Evolutionary conservation across 2,113 vertebrate genomes (phyloP).

Genomic region (Chionomys nivalis): DNA sequence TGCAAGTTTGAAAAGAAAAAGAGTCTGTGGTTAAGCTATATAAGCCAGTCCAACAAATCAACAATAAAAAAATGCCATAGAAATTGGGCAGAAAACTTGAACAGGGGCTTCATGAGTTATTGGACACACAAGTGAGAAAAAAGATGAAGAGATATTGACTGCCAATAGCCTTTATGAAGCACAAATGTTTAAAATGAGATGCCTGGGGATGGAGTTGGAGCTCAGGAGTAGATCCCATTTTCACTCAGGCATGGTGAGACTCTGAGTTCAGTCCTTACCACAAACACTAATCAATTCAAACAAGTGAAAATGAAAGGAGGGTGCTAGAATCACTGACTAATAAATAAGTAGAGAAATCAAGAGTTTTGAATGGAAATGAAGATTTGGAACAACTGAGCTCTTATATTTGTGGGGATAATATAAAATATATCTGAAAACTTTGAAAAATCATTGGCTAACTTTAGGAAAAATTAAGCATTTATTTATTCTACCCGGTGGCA

Average conservation of each 20-base stretch:
- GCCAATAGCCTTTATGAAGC: neutral
- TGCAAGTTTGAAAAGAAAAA: neutral
- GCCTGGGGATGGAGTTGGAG: neutral
- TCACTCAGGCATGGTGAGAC: neutral
- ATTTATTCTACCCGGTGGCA: neutral
- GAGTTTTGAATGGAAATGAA: neutral
- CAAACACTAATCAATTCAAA: neutral
- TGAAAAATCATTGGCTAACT: neutral
- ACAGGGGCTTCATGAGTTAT: neutral
- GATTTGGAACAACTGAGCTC: neutral
- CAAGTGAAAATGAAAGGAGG: neutral
- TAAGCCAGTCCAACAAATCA: constrained; percentile 6
- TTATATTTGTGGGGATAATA: neutral
- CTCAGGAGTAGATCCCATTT: neutral
- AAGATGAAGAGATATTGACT: neutral
- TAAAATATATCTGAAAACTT: neutral
- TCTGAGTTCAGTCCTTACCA: neutral
- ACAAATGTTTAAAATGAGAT: neutral
- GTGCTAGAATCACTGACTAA: neutral
- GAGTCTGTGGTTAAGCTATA: neutral
- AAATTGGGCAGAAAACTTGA: constrained; percentile 8
- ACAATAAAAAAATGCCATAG: neutral
- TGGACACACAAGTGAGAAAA: neutral
- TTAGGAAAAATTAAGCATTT: neutral
- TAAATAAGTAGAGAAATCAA: neutral